Evolutionary conservation across 2,113 vertebrate species (phyloP).

Genomic region (Pica pica): DNA sequence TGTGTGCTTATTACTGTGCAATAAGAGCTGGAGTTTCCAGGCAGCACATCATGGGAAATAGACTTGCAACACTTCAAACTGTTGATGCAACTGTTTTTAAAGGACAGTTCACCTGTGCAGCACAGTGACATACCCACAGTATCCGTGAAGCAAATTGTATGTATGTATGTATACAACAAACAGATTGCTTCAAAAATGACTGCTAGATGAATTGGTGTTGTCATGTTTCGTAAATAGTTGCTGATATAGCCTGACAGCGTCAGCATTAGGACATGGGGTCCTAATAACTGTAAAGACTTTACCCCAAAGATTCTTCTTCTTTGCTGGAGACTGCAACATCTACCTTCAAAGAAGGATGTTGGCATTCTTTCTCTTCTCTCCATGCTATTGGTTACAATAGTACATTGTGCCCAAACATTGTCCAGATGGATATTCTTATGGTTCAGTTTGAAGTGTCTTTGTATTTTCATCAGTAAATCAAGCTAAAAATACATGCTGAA

Average conservation of each 20-base stretch:
- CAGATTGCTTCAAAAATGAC: background rate
- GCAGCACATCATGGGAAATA: background rate
- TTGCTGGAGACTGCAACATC: background rate
- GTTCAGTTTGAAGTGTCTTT: background rate
- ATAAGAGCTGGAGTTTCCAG: background rate
- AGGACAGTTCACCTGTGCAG: background rate
- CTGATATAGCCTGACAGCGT: background rate
- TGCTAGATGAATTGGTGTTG: background rate
- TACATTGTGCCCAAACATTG: background rate
- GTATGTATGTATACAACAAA: background rate
- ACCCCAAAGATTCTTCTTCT: background rate
- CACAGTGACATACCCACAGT: background rate
- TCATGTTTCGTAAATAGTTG: rapidly evolving
- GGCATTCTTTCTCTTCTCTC: background rate
- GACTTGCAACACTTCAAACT: background rate
- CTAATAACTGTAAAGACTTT: background rate
- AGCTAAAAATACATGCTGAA: background rate
- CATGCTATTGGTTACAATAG: background rate
- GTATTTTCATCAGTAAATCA: background rate
- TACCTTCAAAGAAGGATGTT: background rate
- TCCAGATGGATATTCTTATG: background rate
- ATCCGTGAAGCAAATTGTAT: background rate
- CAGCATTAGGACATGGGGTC: background rate
- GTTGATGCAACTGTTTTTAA: background rate
- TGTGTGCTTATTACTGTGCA: background rate